Percentiles rank a stretch among this genome's conserved stretches.
Conservation (phyloP, 2,888 invertebrate genomes). For the Rugalucina vietnamica region DNA sequence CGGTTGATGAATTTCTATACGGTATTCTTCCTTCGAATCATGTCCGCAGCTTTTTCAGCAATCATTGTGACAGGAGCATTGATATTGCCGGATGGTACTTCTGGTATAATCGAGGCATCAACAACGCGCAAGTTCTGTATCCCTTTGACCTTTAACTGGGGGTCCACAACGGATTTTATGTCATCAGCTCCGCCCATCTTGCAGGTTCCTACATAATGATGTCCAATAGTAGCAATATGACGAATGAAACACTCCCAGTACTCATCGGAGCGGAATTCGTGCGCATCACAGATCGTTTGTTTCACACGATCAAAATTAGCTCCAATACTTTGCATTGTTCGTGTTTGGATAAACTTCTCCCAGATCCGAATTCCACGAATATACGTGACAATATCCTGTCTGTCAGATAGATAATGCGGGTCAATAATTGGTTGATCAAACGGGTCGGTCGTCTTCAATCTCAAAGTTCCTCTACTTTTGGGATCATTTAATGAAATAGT, state of each 20-base stretch:
- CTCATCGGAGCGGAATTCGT: background rate
- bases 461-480: background rate
- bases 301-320: background rate
- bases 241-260: slow-evolving; percentile 1
- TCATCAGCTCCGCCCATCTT: background rate
- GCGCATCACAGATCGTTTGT: background rate
- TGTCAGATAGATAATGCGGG: background rate
- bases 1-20: background rate
- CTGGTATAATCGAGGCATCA: slow-evolving; percentile 62
- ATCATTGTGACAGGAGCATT: slow-evolving; percentile 63
- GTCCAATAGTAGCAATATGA: background rate
- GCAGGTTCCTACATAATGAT: background rate
- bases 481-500: background rate
- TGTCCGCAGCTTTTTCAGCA: slow-evolving; percentile 55
- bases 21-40: slow-evolving; percentile 21
- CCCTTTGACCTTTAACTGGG: slow-evolving; percentile 54
- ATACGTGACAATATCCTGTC: background rate
- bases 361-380: background rate
- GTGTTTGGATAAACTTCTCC: background rate
- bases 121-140: slow-evolving; percentile 55
- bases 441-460: background rate
- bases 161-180: background rate
- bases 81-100: slow-evolving; percentile 51
- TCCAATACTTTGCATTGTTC: background rate
- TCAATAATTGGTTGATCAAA: background rate